Conservation (phyloP, 2,113 vertebrate genomes). For the Python bivittatus region DNA sequence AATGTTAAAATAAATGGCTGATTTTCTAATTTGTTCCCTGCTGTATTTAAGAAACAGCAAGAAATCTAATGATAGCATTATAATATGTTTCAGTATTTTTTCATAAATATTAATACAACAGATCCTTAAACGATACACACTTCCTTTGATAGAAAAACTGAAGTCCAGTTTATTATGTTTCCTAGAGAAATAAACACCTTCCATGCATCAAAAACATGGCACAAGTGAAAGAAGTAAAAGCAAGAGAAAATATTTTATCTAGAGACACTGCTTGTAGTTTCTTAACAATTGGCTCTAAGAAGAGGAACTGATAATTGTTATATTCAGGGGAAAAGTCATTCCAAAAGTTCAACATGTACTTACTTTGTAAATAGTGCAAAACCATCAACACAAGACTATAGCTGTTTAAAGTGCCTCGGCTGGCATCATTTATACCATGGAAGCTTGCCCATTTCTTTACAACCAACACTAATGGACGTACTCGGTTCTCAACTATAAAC, state of each 20-base stretch:
- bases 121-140: neutral
- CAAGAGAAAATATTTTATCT: neutral
- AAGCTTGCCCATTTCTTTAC: constrained; percentile 94
- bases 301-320: constrained; percentile 37
- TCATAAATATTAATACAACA: neutral
- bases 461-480: constrained; percentile 89
- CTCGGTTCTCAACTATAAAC: constrained; percentile 87
- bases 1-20: neutral
- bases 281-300: neutral
- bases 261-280: constrained; percentile 18
- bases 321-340: neutral
- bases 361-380: constrained; percentile 98
- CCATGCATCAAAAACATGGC: constrained; percentile 2
- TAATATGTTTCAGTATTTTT: neutral
- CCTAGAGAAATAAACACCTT: neutral
- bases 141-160: neutral
- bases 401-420: constrained; percentile 95
- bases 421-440: constrained; percentile 92
- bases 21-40: neutral
- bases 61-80: neutral
- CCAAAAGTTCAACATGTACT: constrained; percentile 66
- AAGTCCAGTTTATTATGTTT: constrained; percentile 43
- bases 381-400: constrained; percentile 96
- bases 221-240: constrained; percentile 16
- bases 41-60: constrained; percentile 10